Evolutionary conservation across 2,888 invertebrate species (phyloP).

Genomic region (Drosophila nr. fundita): DNA sequence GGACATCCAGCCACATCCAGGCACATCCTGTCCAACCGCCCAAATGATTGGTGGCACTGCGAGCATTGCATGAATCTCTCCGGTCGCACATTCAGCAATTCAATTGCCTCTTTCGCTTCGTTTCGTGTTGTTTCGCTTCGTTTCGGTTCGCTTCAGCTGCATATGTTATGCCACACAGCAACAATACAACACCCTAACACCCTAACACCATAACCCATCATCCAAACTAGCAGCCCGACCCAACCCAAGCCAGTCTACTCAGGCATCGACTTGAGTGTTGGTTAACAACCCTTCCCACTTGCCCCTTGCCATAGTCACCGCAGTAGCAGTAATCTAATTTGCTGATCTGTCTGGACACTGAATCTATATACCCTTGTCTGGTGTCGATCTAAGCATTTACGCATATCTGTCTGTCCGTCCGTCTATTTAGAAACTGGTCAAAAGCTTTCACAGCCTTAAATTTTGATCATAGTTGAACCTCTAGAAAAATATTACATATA

Average conservation of each 20-base stretch:
- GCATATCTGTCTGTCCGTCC: not conserved
- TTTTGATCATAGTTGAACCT: not conserved
- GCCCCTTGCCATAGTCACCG: not conserved
- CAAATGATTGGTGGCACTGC: constrained; percentile 55
- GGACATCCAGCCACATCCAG: constrained; percentile 18
- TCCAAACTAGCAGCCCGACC: not conserved
- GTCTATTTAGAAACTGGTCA: not conserved
- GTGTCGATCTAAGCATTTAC: not conserved
- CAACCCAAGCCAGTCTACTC: constrained; percentile 19
- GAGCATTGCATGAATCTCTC: constrained; percentile 48
- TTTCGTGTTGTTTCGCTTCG: not conserved
- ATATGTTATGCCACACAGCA: constrained; percentile 37
- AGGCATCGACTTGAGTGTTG: not conserved
- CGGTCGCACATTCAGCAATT: constrained; percentile 30
- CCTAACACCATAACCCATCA: not conserved
- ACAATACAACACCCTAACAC: not conserved
- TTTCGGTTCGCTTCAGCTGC: constrained; percentile 26
- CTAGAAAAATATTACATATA: not conserved
- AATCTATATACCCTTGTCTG: not conserved
- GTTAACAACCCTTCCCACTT: not conserved
- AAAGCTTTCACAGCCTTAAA: not conserved
- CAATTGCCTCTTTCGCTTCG: constrained; percentile 22
- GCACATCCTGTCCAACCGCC: constrained; percentile 37
- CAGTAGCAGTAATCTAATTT: constrained; percentile 63
- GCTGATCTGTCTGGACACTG: constrained; percentile 39